Percentiles rank a stretch among this genome's conserved stretches.
phyloP scores from a whole-genome alignment of 2,797 vertebrate species.

The Acridotheres tristis region DNA sequence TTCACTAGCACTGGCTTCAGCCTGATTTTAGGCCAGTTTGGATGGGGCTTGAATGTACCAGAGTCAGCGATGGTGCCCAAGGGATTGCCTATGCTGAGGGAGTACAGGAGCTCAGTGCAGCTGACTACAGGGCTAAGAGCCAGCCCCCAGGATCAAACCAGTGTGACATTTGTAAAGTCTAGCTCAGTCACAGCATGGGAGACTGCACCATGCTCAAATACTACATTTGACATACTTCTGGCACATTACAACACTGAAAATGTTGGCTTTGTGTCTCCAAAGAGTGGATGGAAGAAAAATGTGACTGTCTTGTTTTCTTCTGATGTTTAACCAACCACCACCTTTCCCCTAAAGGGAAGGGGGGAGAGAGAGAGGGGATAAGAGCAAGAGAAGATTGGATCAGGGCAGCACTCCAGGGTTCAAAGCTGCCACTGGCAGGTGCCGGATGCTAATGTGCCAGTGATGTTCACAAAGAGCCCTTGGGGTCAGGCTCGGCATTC shows the following conservation, averaged over 20 bases:
- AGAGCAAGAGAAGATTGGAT: not conserved
- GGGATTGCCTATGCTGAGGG: rapidly evolving
- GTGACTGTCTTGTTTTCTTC: not conserved
- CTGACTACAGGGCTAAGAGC: not conserved
- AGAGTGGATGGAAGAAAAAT: not conserved
- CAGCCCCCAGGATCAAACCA: not conserved
- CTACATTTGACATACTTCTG: not conserved
- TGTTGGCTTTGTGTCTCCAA: rapidly evolving
- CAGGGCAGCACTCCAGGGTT: slow-evolving; percentile 68
- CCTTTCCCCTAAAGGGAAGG: not conserved
- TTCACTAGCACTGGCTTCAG: not conserved
- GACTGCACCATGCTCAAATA: not conserved
- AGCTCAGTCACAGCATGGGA: not conserved
- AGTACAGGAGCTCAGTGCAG: not conserved
- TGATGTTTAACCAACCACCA: not conserved
- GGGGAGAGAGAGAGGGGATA: not conserved
- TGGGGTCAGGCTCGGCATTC: slow-evolving; percentile 32
- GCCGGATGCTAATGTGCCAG: slow-evolving; percentile 31
- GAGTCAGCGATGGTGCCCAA: not conserved
- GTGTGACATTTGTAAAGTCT: not conserved
- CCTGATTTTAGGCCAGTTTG: not conserved
- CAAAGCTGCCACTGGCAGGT: slow-evolving; percentile 52
- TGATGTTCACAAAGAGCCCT: slow-evolving; percentile 35
- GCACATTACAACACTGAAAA: rapidly evolving
- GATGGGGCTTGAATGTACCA: rapidly evolving